phyloP scores from a whole-genome alignment of 2,888 invertebrate species.

The Liodrosophila aerea region DNA sequence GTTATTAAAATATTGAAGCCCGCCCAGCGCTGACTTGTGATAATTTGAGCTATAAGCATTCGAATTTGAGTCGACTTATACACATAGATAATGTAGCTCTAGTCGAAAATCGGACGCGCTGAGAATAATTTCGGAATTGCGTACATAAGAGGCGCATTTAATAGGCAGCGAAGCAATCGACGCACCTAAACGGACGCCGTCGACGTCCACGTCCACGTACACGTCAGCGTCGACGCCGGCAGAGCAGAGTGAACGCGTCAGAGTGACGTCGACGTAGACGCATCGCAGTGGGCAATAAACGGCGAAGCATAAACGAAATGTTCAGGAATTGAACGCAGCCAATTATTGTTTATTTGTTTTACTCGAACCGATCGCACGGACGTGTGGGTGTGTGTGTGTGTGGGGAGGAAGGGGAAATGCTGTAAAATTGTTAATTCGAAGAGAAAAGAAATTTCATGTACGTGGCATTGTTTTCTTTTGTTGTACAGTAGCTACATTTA shows the following conservation, averaged over 20 bases:
- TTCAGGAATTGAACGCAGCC: constrained; percentile 52
- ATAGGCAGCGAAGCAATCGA: constrained; percentile 49
- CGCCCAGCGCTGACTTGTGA: no score
- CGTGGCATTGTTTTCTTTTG: constrained; percentile 42
- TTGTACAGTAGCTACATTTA: constrained; percentile 28
- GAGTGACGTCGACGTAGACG: constrained; percentile 6
- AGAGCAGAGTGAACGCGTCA: background rate
- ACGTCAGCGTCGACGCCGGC: constrained; percentile 4
- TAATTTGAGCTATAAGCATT: no score
- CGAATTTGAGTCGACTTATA: background rate
- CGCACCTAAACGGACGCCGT: constrained; percentile 45
- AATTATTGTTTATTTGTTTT: constrained; percentile 70
- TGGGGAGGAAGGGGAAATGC: background rate
- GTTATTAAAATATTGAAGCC: no score
- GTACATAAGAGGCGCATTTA: constrained; percentile 52
- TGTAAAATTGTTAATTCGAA: constrained; percentile 51
- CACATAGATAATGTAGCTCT: no score
- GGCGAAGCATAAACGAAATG: constrained; percentile 55
- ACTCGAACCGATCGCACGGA: constrained; percentile 26
- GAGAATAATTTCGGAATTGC: constrained; percentile 54
- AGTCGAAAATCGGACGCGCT: constrained; percentile 37
- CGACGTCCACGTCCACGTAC: constrained; percentile 5
- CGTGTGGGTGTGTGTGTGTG: background rate
- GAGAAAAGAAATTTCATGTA: constrained; percentile 35
- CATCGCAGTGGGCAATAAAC: constrained; percentile 43